Evolutionary conservation across 1,140 invertebrate species (phyloP).

Genomic region (Scylla paramamosain): DNA sequence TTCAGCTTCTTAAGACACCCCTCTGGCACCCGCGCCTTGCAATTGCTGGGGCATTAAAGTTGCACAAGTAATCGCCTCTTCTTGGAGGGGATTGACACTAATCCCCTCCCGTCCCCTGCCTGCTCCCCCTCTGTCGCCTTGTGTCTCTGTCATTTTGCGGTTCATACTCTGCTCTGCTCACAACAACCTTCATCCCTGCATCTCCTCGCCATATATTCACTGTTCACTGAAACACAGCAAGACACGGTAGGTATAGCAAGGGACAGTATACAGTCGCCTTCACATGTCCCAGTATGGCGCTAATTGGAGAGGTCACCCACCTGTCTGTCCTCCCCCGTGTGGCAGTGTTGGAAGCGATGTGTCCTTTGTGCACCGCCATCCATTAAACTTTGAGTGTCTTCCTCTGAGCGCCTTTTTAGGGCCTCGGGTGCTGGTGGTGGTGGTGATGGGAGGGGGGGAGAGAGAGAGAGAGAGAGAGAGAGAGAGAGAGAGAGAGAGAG

Average conservation of each 20-base stretch:
- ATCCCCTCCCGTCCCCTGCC: conserved; percentile 33
- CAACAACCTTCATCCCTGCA: not conserved
- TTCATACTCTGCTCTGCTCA: not conserved
- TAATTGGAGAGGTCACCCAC: not conserved
- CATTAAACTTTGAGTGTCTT: not conserved
- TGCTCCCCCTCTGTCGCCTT: not conserved
- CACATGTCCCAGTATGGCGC: not conserved
- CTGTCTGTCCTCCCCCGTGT: not conserved
- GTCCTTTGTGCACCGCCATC: not conserved
- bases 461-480: no score
- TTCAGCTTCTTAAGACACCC: conserved; percentile 43
- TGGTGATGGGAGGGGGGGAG: no score
- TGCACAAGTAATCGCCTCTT: conserved; percentile 72
- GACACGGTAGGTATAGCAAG: no score
- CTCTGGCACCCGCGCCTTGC: conserved; percentile 38
- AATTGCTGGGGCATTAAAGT: conserved; percentile 69
- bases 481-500: no score
- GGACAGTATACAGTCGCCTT: not conserved
- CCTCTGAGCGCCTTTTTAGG: not conserved
- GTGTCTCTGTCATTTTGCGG: conserved; percentile 49
- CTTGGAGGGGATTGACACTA: conserved; percentile 64
- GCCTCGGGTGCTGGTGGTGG: not conserved
- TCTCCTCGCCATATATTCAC: not conserved
- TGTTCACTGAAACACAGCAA: no score
- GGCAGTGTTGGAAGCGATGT: not conserved